These are phyloP conservation scores for Pristionchus japonicus DNA, from an alignment of 2,888 invertebrate species.

Conservation along the genomic window DNA sequence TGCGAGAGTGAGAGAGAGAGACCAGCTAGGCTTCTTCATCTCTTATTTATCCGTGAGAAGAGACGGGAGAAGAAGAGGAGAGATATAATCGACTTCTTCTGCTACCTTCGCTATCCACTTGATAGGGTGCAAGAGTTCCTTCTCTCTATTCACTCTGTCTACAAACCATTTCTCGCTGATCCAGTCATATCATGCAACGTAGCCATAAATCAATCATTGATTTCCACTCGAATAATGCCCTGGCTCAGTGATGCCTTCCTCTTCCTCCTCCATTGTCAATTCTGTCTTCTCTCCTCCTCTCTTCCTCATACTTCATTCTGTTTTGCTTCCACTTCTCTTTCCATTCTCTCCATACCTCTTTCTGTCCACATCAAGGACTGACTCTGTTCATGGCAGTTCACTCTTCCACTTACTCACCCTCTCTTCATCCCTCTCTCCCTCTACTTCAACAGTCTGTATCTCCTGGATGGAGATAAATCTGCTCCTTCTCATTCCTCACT, in stretches of 20 bases:
- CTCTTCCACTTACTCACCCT: neutral
- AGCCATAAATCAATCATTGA: neutral
- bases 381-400: neutral
- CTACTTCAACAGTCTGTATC: neutral
- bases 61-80: constrained; percentile 3
- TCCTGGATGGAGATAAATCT: neutral
- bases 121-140: neutral
- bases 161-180: neutral
- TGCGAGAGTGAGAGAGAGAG: constrained; percentile 27
- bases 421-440: neutral
- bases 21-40: constrained; percentile 42
- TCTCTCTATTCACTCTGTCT: neutral
- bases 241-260: constrained; percentile 13
- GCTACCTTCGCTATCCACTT: neutral
- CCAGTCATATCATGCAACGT: neutral
- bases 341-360: constrained; percentile 34
- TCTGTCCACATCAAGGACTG: constrained; percentile 23
- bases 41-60: constrained; percentile 45
- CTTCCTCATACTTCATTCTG: constrained; percentile 29
- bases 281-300: constrained; percentile 22
- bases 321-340: constrained; percentile 36
- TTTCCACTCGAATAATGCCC: neutral
- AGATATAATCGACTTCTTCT: constrained; percentile 43
- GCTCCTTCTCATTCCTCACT: neutral
- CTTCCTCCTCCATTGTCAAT: neutral